These are phyloP conservation scores for Heliconius cydno DNA, from an alignment of 2,888 invertebrate species.

Conservation along the genomic window DNA sequence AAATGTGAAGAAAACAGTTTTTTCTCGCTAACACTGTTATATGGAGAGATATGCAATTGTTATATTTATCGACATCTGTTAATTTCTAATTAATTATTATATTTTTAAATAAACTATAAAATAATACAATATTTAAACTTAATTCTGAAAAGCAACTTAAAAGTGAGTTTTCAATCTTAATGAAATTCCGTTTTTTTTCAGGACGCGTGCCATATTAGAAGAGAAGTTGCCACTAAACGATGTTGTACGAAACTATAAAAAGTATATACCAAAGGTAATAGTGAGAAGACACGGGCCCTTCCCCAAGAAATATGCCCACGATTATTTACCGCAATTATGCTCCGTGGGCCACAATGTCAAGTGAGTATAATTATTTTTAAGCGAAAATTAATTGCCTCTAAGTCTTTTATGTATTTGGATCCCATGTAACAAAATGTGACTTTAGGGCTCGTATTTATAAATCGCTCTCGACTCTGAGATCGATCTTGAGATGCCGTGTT, in stretches of 20 bases:
- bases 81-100: no score
- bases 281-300: constrained; percentile 89
- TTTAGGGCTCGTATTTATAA: no score
- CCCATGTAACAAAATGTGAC: neutral
- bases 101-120: no score
- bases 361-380: constrained; percentile 63
- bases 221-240: constrained; percentile 86
- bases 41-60: no score
- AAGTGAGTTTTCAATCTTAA: no score
- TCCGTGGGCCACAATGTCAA: constrained; percentile 85
- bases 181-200: constrained; percentile 50
- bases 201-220: constrained; percentile 90
- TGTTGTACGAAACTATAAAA: constrained; percentile 90
- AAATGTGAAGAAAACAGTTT: no score
- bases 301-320: constrained; percentile 89
- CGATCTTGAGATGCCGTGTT: no score
- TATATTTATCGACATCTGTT: no score
- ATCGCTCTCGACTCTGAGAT: no score
- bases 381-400: neutral
- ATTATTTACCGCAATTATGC: constrained; percentile 77
- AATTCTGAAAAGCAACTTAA: no score
- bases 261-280: constrained; percentile 92
- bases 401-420: neutral
- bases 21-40: no score
- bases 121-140: no score